These are phyloP conservation scores for Tipula confusa DNA, from an alignment of 2,888 invertebrate genomes.

Conservation along the genomic window DNA sequence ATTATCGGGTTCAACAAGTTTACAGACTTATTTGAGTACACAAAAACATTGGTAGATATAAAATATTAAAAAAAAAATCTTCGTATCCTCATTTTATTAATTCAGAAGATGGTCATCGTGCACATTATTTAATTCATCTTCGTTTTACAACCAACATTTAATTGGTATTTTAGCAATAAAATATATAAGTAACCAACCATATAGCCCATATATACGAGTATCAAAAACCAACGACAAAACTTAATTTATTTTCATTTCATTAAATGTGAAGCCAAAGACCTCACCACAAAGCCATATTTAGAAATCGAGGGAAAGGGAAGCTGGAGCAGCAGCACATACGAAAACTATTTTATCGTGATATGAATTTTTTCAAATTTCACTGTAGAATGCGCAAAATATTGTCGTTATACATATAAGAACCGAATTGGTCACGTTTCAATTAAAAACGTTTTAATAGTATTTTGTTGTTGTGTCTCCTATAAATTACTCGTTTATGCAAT, in stretches of 20 bases:
- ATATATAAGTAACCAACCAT: background rate
- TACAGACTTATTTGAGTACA: too few relatives aligned
- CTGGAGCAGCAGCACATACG: background rate
- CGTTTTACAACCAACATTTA: background rate
- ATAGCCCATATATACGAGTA: too few relatives aligned
- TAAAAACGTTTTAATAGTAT: background rate
- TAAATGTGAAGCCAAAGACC: background rate
- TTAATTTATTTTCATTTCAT: background rate
- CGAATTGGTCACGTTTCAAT: background rate
- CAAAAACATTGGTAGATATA: too few relatives aligned
- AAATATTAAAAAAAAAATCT: too few relatives aligned
- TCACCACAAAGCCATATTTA: background rate
- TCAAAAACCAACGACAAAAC: background rate
- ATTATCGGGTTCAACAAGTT: too few relatives aligned
- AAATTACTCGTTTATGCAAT: too few relatives aligned
- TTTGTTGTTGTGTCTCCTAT: background rate
- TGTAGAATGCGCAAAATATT: background rate
- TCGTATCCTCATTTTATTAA: too few relatives aligned
- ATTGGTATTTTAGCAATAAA: background rate
- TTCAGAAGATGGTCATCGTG: too few relatives aligned
- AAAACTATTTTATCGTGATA: slow-evolving; percentile 3
- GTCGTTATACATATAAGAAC: background rate
- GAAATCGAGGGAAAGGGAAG: too few relatives aligned
- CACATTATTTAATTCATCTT: background rate
- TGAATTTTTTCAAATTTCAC: slow-evolving; percentile 25